Conservation (phyloP, 1,140 invertebrate genomes). For the Harpegnathos saltator region DNA sequence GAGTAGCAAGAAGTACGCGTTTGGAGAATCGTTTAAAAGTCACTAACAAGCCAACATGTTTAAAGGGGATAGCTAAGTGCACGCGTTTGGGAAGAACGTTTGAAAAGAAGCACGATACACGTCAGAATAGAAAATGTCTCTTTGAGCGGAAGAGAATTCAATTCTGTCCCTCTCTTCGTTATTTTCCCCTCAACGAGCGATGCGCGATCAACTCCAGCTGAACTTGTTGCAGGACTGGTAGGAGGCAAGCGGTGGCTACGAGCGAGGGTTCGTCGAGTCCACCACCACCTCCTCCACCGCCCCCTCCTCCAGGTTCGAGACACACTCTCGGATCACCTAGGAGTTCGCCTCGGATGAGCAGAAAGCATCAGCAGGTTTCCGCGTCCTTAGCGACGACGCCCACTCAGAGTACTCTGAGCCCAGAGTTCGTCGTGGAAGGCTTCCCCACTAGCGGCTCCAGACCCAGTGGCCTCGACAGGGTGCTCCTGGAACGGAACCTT, state of each 20-base stretch:
- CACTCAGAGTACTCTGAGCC: constrained; percentile 72
- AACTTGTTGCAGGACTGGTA: constrained; percentile 67
- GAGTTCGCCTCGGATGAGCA: constrained; percentile 81
- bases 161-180: not conserved
- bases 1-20: too few species aligned
- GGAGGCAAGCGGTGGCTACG: constrained; percentile 75
- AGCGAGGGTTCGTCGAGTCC: constrained; percentile 82
- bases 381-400: constrained; percentile 82
- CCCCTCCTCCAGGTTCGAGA: constrained; percentile 74
- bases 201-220: not conserved
- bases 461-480: constrained; percentile 86
- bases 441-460: constrained; percentile 75
- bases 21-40: too few species aligned
- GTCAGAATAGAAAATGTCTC: not conserved
- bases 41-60: too few species aligned
- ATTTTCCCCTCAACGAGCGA: not conserved
- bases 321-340: constrained; percentile 80
- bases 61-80: too few species aligned
- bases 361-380: constrained; percentile 83
- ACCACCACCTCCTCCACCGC: constrained; percentile 82
- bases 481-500: constrained; percentile 88
- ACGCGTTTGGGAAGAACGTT: too few species aligned
- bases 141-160: not conserved
- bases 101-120: too few species aligned
- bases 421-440: constrained; percentile 67